Evolutionary conservation across 1,140 invertebrate genomes (phyloP), one percentile per base, ranked within the genome.

Genomic region (Drosophila albomicans): DNA sequence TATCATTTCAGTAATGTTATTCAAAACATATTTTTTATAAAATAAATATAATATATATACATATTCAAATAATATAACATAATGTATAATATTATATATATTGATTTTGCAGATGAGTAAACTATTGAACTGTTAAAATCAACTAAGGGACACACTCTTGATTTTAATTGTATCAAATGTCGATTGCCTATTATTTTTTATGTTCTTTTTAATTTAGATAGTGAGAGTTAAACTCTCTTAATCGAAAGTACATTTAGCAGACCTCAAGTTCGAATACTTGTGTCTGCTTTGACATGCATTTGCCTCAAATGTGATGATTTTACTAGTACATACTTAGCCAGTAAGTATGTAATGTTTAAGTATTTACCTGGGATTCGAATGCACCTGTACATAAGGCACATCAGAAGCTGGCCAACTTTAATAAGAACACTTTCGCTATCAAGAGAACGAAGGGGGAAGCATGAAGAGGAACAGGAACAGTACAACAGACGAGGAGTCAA

Each of bases 361-460:
- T 38, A 38, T 38, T 38, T 38, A 38, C 35, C 35, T 38, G 35
- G 7, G 16, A 48, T 20, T 13, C 28, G 38, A 35, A 59, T 38
- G 54, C 28, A 59, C 51, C 38, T 45, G 20, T 35, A 43, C 15
- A 57, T n/a, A 56, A n/a, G 25, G 2, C 20, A 68, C 28, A 62
- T 35, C 43, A 35, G 28, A 8, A 59, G 16, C 5, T 32, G 25
- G 49, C 28, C 32, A 41, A 63, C 30, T 43, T 70, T 57, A 51
- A 72, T 43, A 74, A 38, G 35, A 38, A 82, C 76, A 87, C 82
- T 88, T 87, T 87, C 82, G 32, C 82, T 82, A 46, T 56, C 49
- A 56, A 25, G 49, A 45, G 52, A 38, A 20, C 15, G 6, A 16
- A 48, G 28, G 2, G n/a, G 16, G 20, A 25, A 25, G 3, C 54